Evolutionary conservation across 2,888 invertebrate genomes (phyloP).

Genomic region (Brenthis ino): DNA sequence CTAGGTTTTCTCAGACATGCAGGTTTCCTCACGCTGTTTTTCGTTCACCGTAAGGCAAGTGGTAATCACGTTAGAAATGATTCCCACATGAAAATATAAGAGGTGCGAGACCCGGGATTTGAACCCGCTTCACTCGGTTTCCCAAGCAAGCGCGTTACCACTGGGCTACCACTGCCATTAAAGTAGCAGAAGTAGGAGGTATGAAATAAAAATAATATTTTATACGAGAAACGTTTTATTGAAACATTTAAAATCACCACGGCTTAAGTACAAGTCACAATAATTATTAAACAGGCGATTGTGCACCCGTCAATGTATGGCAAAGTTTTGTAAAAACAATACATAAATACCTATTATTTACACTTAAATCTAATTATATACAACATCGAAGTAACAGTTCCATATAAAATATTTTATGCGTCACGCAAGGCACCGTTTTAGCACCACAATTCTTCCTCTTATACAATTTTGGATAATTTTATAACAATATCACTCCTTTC

Average conservation of each 20-base stretch:
- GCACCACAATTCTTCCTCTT: conserved; percentile 32
- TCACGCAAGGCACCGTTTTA: conserved; percentile 36
- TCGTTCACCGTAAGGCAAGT: no score
- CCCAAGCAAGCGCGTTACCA: no score
- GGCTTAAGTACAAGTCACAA: conserved; percentile 67
- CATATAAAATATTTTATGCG: conserved; percentile 27
- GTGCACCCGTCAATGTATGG: conserved; percentile 56
- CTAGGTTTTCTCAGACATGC: no score
- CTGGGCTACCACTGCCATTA: no score
- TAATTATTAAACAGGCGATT: conserved; percentile 30
- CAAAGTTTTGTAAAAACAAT: conserved; percentile 49
- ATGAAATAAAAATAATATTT: conserved; percentile 17
- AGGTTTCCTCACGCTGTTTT: no score
- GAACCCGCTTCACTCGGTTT: no score
- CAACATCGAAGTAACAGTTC: conserved; percentile 29
- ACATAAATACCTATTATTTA: conserved; percentile 58
- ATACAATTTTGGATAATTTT: conserved; percentile 23
- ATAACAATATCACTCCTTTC: conserved; percentile 12
- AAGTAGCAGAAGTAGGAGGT: background rate
- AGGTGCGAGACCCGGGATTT: no score
- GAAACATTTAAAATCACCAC: conserved; percentile 70
- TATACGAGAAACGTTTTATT: conserved; percentile 52
- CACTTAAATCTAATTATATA: conserved; percentile 42
- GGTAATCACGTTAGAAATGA: no score
- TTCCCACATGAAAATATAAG: no score